Conservation (phyloP, 2,113 vertebrate species). For the Ia io region DNA sequence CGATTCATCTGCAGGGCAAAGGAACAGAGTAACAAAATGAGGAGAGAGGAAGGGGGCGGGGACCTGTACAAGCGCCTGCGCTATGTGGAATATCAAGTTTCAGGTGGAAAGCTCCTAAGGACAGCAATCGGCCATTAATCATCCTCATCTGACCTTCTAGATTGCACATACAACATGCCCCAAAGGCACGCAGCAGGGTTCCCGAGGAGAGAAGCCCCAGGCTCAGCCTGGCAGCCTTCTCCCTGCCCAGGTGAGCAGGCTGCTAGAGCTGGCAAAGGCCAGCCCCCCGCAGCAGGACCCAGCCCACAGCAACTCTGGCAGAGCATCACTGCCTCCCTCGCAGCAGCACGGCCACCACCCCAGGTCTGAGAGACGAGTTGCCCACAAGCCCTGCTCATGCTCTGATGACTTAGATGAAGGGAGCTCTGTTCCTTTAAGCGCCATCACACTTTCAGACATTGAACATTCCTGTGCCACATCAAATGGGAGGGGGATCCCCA, state of each 20-base stretch:
- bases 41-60: background rate
- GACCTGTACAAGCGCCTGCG: background rate
- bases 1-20: background rate
- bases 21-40: background rate
- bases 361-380: background rate
- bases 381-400: background rate
- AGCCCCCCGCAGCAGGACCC: background rate
- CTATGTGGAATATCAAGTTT: background rate
- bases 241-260: background rate
- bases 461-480: background rate
- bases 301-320: background rate
- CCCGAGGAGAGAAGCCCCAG: background rate
- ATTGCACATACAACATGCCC: background rate
- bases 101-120: background rate
- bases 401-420: background rate
- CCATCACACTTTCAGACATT: background rate
- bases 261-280: background rate
- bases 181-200: background rate
- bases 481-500: background rate
- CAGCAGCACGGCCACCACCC: background rate
- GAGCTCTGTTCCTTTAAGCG: background rate
- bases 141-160: background rate
- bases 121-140: background rate
- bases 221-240: background rate
- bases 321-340: fast-evolving